These are phyloP conservation scores for Pipa parva DNA, from an alignment of 2,113 vertebrate species.

Conservation along the genomic window DNA sequence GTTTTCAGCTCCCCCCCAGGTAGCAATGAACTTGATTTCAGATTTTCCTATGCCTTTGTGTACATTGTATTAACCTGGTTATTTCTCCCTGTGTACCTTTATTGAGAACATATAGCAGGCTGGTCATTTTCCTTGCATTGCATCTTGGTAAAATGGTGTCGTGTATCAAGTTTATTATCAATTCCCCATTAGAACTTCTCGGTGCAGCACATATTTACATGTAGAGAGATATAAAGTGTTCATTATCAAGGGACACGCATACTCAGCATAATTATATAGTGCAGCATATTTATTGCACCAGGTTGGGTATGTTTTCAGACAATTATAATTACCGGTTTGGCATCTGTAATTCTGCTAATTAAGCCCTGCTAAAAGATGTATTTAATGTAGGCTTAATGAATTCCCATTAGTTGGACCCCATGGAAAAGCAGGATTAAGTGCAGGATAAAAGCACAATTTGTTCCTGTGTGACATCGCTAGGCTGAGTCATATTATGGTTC, in stretches of 20 bases:
- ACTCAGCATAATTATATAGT: constrained; percentile 1
- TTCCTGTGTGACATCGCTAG: constrained; percentile 1
- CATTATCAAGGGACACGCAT: not conserved
- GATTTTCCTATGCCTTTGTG: not conserved
- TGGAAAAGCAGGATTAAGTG: constrained; percentile 20
- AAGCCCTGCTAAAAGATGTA: constrained; percentile 29
- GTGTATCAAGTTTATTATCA: not conserved
- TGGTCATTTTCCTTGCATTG: not conserved
- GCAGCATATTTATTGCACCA: constrained; percentile 16
- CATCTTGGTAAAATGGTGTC: not conserved
- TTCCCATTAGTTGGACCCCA: constrained; percentile 25
- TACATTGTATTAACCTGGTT: not conserved
- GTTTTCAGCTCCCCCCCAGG: no score
- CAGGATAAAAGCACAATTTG: not conserved
- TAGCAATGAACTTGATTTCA: no score
- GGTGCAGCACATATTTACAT: not conserved
- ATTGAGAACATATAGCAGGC: not conserved
- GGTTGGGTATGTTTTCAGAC: constrained; percentile 34
- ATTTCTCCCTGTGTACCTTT: not conserved
- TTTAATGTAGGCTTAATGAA: constrained; percentile 37
- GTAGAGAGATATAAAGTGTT: not conserved
- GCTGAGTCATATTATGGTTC: not conserved
- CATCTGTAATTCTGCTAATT: constrained; percentile 36
- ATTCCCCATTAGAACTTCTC: not conserved
- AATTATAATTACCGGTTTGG: constrained; percentile 36